These are phyloP conservation scores for Chouioia cunea DNA, from an alignment of 2,888 invertebrate genomes.

Conservation along the genomic window DNA sequence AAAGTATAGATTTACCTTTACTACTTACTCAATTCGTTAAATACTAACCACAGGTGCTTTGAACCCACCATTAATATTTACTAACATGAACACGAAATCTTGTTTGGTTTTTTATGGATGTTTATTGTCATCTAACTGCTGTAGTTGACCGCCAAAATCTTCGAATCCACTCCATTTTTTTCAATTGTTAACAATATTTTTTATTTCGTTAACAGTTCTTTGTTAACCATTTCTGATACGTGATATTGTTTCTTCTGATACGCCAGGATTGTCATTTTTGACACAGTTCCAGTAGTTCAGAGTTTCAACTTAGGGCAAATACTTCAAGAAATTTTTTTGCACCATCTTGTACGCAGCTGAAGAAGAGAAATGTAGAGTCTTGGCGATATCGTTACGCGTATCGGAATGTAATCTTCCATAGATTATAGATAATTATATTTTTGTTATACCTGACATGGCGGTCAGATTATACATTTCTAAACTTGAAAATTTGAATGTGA, in stretches of 20 bases:
- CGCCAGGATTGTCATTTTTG: conserved; percentile 38
- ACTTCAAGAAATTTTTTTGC: conserved; percentile 28
- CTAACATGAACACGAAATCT: conserved; percentile 40
- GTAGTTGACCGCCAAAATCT: conserved; percentile 36
- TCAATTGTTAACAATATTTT: conserved; percentile 25
- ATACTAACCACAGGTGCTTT: conserved; percentile 44
- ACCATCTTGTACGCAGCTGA: conserved; percentile 36
- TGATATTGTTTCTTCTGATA: conserved; percentile 31
- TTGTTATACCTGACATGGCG: too few relatives aligned
- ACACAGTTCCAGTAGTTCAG: conserved; percentile 33
- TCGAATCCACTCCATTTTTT: conserved; percentile 39
- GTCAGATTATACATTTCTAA: too few relatives aligned
- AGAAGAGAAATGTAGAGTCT: conserved; percentile 37
- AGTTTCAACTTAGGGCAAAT: conserved; percentile 38
- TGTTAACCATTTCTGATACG: not conserved
- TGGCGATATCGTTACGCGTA: too few relatives aligned
- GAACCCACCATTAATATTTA: conserved; percentile 41
- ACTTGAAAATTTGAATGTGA: too few relatives aligned
- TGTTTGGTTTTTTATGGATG: conserved; percentile 21
- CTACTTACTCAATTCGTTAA: conserved; percentile 39
- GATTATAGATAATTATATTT: too few relatives aligned
- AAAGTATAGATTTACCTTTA: too few relatives aligned
- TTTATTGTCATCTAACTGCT: conserved; percentile 3
- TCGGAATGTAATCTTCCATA: too few relatives aligned
- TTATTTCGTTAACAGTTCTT: conserved; percentile 31